Conservation (phyloP, 2,888 invertebrate genomes). For the Bedellia somnulentella region DNA sequence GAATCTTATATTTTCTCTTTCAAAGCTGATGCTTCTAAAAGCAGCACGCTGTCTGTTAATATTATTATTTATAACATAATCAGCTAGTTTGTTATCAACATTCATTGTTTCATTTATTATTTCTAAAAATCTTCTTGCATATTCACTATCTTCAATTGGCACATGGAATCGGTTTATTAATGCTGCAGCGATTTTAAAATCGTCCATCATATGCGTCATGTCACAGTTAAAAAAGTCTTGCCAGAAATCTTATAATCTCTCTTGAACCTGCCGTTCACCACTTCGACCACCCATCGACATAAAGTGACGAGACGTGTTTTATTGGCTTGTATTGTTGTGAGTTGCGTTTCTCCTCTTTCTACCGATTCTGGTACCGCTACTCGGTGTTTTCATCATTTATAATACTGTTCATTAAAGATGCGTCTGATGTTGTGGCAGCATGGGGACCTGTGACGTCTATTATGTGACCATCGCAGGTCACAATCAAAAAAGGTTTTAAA, state of each 20-base stretch:
- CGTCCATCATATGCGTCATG: neutral
- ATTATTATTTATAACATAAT: constrained; percentile 6
- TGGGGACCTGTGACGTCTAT: constrained; percentile 12
- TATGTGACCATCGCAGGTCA: constrained; percentile 12
- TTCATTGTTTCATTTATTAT: constrained; percentile 5
- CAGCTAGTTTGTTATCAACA: constrained; percentile 5
- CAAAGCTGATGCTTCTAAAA: constrained; percentile 3
- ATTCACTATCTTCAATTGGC: neutral
- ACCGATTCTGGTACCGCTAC: neutral
- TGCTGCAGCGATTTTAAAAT: constrained; percentile 5
- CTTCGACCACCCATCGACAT: constrained; percentile 6
- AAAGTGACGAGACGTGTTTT: constrained; percentile 4
- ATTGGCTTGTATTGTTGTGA: constrained; percentile 5
- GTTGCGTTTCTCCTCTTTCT: neutral
- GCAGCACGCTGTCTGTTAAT: constrained; percentile 6
- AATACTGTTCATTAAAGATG: constrained; percentile 9
- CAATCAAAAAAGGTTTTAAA: constrained; percentile 13
- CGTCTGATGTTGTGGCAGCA: constrained; percentile 11
- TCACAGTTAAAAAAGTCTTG: constrained; percentile 5
- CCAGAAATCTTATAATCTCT: constrained; percentile 3
- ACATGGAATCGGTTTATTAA: constrained; percentile 2
- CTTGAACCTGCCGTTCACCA: constrained; percentile 4
- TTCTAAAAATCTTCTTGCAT: constrained; percentile 5
- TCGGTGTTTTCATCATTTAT: constrained; percentile 3
- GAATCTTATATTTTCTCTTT: constrained; percentile 4